Conservation (phyloP, 2,888 invertebrate species). For the Hololepta plana region DNA sequence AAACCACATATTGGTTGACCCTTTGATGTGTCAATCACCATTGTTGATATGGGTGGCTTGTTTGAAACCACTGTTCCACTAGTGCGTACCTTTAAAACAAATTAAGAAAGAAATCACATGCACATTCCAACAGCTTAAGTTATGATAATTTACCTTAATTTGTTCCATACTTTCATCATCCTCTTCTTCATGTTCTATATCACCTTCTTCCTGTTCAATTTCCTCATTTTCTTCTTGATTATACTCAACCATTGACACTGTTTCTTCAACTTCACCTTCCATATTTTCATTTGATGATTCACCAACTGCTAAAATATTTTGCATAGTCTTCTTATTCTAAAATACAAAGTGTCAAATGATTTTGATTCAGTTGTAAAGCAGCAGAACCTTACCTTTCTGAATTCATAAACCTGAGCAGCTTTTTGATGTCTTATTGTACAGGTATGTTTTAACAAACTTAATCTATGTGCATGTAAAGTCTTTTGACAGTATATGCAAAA, state of each 20-base stretch:
- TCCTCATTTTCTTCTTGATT: slow-evolving; percentile 11
- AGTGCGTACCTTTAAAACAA: not conserved
- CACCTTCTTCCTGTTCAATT: slow-evolving; percentile 13
- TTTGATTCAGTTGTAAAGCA: too few relatives aligned
- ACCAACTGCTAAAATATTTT: slow-evolving; percentile 6
- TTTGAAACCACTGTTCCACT: slow-evolving; percentile 7
- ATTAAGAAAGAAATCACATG: slow-evolving; percentile 9
- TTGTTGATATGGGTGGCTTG: slow-evolving; percentile 50
- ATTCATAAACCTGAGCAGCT: slow-evolving; percentile 22
- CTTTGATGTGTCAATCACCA: slow-evolving; percentile 52
- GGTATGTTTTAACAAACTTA: slow-evolving; percentile 38
- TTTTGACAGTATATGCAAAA: slow-evolving; percentile 37
- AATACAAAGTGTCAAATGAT: not conserved
- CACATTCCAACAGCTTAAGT: too few relatives aligned
- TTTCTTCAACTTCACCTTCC: slow-evolving; percentile 12
- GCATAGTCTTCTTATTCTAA: slow-evolving; percentile 2
- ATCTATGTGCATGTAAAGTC: slow-evolving; percentile 37
- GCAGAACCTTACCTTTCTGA: slow-evolving; percentile 15
- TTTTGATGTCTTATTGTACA: slow-evolving; percentile 39
- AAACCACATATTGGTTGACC: slow-evolving; percentile 49
- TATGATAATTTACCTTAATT: too few relatives aligned
- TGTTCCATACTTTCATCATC: too few relatives aligned
- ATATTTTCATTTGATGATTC: slow-evolving; percentile 10
- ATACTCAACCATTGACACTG: slow-evolving; percentile 11
- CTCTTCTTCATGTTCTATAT: slow-evolving; percentile 17